phyloP scores from a whole-genome alignment of 2,797 vertebrate species.

The Chromis chromis region DNA sequence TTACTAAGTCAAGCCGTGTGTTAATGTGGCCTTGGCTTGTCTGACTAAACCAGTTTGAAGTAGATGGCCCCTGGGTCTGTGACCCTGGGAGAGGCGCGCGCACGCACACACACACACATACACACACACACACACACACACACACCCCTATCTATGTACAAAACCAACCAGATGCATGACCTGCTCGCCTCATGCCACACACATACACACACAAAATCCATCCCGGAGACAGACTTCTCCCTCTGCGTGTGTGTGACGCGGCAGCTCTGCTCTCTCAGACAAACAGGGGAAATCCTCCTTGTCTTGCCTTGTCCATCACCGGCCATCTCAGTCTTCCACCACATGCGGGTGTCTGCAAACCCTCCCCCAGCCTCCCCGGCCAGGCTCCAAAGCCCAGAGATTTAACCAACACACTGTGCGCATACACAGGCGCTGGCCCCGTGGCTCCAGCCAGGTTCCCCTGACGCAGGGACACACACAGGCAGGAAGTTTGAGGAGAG shows the following conservation, averaged over 20 bases:
- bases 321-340: slow-evolving; percentile 70
- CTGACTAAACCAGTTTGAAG: slow-evolving; percentile 71
- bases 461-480: slow-evolving; percentile 82
- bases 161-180: slow-evolving; percentile 61
- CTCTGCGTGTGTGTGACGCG: slow-evolving; percentile 56
- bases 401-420: slow-evolving; percentile 36
- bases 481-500: slow-evolving; percentile 84
- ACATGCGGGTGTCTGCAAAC: slow-evolving; percentile 67
- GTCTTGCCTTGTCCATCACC: slow-evolving; percentile 81
- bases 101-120: slow-evolving; percentile 37
- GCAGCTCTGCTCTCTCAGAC: slow-evolving; percentile 71
- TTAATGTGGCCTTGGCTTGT: slow-evolving; percentile 76
- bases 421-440: slow-evolving; percentile 47
- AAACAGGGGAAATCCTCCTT: slow-evolving; percentile 87
- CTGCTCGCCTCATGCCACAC: slow-evolving; percentile 45
- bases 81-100: slow-evolving; percentile 64
- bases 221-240: slow-evolving; percentile 67
- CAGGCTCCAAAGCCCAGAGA: slow-evolving; percentile 55
- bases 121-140: slow-evolving; percentile 41
- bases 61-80: slow-evolving; percentile 73
- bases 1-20: slow-evolving; percentile 75
- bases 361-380: slow-evolving; percentile 40
- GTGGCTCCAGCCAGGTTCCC: slow-evolving; percentile 82
- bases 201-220: slow-evolving; percentile 57
- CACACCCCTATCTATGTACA: slow-evolving; percentile 45